Conservation (phyloP, 2,888 invertebrate genomes). For the Tetramorium bicarinatum region DNA sequence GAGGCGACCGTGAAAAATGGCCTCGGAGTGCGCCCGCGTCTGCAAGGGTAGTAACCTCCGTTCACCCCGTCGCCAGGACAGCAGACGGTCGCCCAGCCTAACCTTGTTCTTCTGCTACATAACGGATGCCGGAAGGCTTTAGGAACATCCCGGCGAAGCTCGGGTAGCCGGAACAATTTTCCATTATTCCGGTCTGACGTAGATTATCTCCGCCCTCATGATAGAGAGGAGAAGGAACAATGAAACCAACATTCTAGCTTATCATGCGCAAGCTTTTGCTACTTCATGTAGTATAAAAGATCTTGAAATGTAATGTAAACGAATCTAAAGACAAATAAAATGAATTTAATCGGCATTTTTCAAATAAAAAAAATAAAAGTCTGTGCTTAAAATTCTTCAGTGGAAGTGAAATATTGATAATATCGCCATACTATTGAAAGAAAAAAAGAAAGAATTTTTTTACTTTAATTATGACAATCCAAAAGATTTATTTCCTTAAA, state of each 20-base stretch:
- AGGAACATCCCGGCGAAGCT: slow-evolving; percentile 51
- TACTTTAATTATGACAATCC: neutral
- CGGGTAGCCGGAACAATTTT: slow-evolving; percentile 59
- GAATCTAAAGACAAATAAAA: slow-evolving; percentile 8
- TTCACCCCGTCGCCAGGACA: slow-evolving; percentile 67
- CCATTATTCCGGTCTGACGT: slow-evolving; percentile 65
- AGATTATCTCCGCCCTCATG: slow-evolving; percentile 46
- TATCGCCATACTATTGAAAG: neutral
- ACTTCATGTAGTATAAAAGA: slow-evolving; percentile 10
- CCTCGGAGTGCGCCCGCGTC: slow-evolving; percentile 47
- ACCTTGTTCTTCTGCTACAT: slow-evolving; percentile 54
- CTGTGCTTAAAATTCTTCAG: neutral
- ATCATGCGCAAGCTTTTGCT: slow-evolving; percentile 7
- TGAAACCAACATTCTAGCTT: slow-evolving; percentile 16
- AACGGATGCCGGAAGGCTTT: slow-evolving; percentile 61
- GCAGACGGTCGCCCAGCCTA: slow-evolving; percentile 58
- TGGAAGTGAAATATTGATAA: neutral
- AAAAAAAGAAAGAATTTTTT: neutral
- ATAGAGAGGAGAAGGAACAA: slow-evolving; percentile 40
- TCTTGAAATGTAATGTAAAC: neutral
- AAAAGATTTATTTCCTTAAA: neutral
- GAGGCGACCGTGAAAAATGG: slow-evolving; percentile 71
- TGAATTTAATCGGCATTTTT: neutral
- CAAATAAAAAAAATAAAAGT: neutral
- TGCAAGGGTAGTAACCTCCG: slow-evolving; percentile 70